Base-by-base conservation (phyloP, 2,113 vertebrate species). In the Cryptotis parvus region DNA sequence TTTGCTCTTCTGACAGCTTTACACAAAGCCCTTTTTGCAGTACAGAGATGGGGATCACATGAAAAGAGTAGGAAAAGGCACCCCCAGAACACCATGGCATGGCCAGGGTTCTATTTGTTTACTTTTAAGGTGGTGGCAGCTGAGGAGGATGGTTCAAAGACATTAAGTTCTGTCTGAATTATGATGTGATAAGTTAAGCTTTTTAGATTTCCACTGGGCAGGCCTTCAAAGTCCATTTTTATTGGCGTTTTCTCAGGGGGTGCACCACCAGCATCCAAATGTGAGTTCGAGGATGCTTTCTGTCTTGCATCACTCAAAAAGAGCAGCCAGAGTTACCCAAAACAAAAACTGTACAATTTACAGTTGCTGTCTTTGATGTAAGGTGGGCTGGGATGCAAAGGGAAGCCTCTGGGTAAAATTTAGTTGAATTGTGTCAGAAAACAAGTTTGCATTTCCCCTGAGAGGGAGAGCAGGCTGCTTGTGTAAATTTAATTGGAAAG, bases 281-380 rank as follows among this genome's bases (percentile, higher is more conserved):
- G 93, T 91, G 88, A 94, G 81, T 31, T 89, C 75, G 87, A 94
- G 94, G 91, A 90, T 82, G 69, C 78, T 91, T 96, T 41, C 90
- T 92, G 81, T 94, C 75, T 96, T 96, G 49, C 80, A 68, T 91
- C 93, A 83, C 96, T 96, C 78, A 90, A 83, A 94, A 90, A 6
- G 81, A 89, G 87, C 82, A 72, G 92, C 39, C 94, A 87, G 87
- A 58, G 49, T 94, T 95, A 92, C 55, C 66, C 87, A 80, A 96
- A 97, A 93, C 78, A 93, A 96, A 93, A 97, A 87, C 87, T 55
- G 92, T 96, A 92, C 83, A 69, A 94, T 95, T 96, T 96, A 89
- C 82, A 93, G 94, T 87, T 81, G 55, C 49, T 84, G 9, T 90
- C 96, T 97, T 97, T 97, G 97, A 97, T 97, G 96, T 95, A 86